Evolutionary conservation across 2,113 vertebrate genomes (phyloP), one percentile per base, ranked within the genome.

Genomic region (Clarias batrachus): DNA sequence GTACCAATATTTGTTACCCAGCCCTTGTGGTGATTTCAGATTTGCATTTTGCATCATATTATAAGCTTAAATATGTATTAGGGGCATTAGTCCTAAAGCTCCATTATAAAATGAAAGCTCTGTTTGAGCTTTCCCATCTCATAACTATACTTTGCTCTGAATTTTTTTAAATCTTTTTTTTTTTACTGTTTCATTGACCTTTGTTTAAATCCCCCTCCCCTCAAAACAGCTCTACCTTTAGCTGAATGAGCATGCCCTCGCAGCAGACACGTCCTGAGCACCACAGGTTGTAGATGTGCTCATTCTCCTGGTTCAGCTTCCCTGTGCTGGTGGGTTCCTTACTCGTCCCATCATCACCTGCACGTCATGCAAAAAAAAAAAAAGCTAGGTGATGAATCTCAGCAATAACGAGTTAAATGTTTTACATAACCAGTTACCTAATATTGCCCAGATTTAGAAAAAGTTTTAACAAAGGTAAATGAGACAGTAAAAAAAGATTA

Each of bases 231-330:
- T 48, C 6, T 71, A 96, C 95, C 94, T 95, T 96, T 54, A 96
- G 94, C 86, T 99, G 98, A 92, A 99, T 98, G 79, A 99, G 95
- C 98, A 99, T 99, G 88, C 98, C 98, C 83, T 99, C 98, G 86
- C 98, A 99, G 94, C 98, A 99, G 68, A 99, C 96, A 3, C 97
- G 95, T 5, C 98, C 98, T 0, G 98, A 99, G 92, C 98, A 99
- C 98, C 98, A 99, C 57, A 99, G 93, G 87, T 99, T 99, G 91
- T 99, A 99, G 74, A 99, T 97, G 88, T 99, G 98, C 48, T 99
- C 98, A 1, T 99, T 99, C 91, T 99, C 98, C 93, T 99, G 97
- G 91, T 98, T 99, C 78, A 99, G 91, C 88, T 98, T 99, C 85
- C 97, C 98, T 3, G 98, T 98, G 94, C 98, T 99, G 85, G 96